phyloP scores from a whole-genome alignment of 2,888 invertebrate species.

The Ephialtes manifestator region DNA sequence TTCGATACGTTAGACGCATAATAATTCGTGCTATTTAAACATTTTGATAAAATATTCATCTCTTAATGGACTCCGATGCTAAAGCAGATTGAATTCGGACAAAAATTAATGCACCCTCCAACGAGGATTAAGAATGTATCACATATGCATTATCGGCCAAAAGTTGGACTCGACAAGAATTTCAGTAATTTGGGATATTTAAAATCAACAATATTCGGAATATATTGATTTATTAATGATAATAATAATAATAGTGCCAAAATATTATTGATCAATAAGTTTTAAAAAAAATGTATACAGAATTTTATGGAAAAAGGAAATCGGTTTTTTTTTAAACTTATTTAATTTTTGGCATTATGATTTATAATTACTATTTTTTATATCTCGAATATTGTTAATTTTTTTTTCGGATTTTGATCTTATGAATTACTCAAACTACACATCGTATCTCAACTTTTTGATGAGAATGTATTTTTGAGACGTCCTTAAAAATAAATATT shows the following conservation, averaged over 20 bases:
- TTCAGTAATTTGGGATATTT: not conserved
- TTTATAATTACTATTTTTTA: too few species aligned
- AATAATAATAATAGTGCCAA: too few species aligned
- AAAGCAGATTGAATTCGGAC: not conserved
- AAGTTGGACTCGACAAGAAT: not conserved
- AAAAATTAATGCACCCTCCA: slow-evolving; percentile 26
- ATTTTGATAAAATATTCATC: slow-evolving; percentile 29
- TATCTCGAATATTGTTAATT: too few species aligned
- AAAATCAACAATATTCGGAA: too few species aligned
- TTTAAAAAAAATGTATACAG: too few species aligned
- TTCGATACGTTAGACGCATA: slow-evolving; percentile 1
- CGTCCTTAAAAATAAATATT: slow-evolving; percentile 16
- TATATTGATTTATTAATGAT: too few species aligned
- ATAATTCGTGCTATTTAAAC: slow-evolving; percentile 18
- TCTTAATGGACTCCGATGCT: slow-evolving; percentile 27
- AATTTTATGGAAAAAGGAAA: too few species aligned
- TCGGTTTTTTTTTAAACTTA: too few species aligned
- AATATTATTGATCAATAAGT: too few species aligned
- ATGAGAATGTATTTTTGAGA: not conserved
- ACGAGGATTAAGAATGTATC: slow-evolving; percentile 16
- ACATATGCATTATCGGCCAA: not conserved
- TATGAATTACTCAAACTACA: not conserved
- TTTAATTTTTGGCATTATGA: too few species aligned
- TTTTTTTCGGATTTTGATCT: too few species aligned
- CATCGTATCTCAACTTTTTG: not conserved